phyloP scores from a whole-genome alignment of 2,888 invertebrate species.

The Acleris laterana region DNA sequence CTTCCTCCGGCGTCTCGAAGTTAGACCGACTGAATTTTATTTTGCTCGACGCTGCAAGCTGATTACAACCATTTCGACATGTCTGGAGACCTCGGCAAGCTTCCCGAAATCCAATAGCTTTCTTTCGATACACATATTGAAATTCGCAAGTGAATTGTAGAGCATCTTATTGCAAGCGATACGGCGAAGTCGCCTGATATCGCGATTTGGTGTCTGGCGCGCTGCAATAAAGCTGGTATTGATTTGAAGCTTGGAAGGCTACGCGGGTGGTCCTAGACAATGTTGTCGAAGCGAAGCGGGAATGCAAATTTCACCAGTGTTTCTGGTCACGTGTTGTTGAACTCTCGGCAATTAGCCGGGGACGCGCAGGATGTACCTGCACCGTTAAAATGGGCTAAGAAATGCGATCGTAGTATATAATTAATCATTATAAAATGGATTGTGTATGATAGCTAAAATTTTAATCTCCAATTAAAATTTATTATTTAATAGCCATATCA shows the following conservation, averaged over 20 bases:
- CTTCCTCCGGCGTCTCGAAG: conserved; percentile 8
- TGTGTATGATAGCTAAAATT: conserved; percentile 19
- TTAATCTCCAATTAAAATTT: conserved; percentile 7
- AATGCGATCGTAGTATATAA: conserved; percentile 42
- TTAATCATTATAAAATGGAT: conserved; percentile 28
- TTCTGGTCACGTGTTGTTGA: conserved; percentile 65
- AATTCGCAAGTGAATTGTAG: conserved; percentile 70
- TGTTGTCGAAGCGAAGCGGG: conserved; percentile 72
- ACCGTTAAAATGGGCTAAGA: conserved; percentile 53
- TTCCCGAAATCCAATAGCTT: conserved; percentile 54
- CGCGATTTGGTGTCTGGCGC: conserved; percentile 65
- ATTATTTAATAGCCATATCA: background rate
- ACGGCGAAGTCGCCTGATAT: conserved; percentile 49
- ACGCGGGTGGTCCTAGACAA: conserved; percentile 82
- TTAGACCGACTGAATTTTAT: conserved; percentile 21
- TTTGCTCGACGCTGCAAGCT: conserved; percentile 22
- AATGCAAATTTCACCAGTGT: conserved; percentile 80
- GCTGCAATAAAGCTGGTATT: conserved; percentile 75
- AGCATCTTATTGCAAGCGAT: conserved; percentile 67
- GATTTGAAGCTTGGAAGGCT: conserved; percentile 57
- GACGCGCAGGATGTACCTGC: conserved; percentile 46
- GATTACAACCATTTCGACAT: conserved; percentile 32
- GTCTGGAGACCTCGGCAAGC: conserved; percentile 26
- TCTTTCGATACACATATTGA: conserved; percentile 60
- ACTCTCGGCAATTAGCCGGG: conserved; percentile 58